Evolutionary conservation across 2,797 vertebrate genomes (phyloP), one percentile per base, ranked within the genome.

Genomic region (Poeciliopsis presidionis): DNA sequence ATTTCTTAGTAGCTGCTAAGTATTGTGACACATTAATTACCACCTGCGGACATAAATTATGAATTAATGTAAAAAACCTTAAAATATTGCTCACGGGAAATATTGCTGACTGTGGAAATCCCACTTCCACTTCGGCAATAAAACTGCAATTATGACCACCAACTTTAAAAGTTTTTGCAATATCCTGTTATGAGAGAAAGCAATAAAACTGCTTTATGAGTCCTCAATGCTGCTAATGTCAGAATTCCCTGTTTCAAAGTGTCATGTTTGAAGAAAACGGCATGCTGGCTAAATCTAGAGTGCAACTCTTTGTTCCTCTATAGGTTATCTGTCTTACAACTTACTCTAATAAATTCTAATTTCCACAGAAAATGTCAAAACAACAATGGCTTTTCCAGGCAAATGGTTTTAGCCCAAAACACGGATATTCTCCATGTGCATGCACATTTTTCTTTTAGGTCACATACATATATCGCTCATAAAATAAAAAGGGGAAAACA

Each of bases 281-380:
- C 78, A 33, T 39, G 76, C 22, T 8, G 72, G 71, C 69, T 92
- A 87, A 90, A 93, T 86, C 90, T 88, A 91, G 89, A 88, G 67
- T 72, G 65, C 7, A 55, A 85, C 76, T 81, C 77, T 71, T 53
- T 20, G 16, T 84, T 82, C 89, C 73, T 46, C 79, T 28, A 80
- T 76, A 84, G 90, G 90, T 92, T 92, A 94, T 93, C 91, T 86
- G 71, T 36, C 81, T 74, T 70, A 5, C 81, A 90, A 85, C 70
- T 33, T 74, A 79, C 87, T 86, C 87, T 90, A 89, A 90, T 91
- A 88, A 90, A 93, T 92, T 81, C 70, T 67, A 82, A 82, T 89
- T 91, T 92, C 91, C 77, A 59, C 46, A 77, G 81, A 88, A 94
- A 95, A 94, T 93, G 94, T 91, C 92, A 94, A 74, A 87, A 84